These are phyloP conservation scores for Caranx melampygus DNA, from an alignment of 2,113 vertebrate species.

Conservation along the genomic window DNA sequence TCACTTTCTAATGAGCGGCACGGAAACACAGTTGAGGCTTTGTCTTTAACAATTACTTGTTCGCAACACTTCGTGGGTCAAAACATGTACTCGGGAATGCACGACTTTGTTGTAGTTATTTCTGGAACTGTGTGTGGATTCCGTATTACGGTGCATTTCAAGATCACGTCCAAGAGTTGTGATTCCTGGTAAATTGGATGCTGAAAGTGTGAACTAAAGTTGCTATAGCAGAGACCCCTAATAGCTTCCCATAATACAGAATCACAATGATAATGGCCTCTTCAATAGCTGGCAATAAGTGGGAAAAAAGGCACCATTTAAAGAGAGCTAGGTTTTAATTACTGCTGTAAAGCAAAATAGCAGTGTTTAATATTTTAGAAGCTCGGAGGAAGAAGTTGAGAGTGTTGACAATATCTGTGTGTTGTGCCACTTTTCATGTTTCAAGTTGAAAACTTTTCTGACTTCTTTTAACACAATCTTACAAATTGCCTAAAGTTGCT, in stretches of 20 bases:
- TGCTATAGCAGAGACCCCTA: constrained; percentile 51
- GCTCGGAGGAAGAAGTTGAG: constrained; percentile 17
- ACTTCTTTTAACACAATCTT: constrained; percentile 16
- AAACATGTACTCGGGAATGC: constrained; percentile 19
- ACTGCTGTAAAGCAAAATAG: constrained; percentile 40
- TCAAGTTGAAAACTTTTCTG: neutral
- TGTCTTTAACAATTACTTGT: constrained; percentile 27
- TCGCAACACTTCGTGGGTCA: constrained; percentile 24
- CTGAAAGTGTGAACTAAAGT: constrained; percentile 44
- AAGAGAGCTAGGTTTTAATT: constrained; percentile 65
- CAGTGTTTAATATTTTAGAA: constrained; percentile 36
- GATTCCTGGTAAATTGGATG: constrained; percentile 35
- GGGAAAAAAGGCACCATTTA: constrained; percentile 46
- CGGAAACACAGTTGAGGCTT: constrained; percentile 40
- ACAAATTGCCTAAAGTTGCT: neutral
- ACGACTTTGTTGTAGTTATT: constrained; percentile 24
- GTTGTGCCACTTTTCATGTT: constrained; percentile 13
- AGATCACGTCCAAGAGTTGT: constrained; percentile 8
- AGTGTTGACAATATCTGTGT: constrained; percentile 8
- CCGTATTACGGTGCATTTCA: neutral
- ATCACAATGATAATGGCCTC: constrained; percentile 70
- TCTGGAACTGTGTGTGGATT: neutral
- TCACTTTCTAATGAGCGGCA: constrained; percentile 62
- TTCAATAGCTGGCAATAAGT: constrained; percentile 53
- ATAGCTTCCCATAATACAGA: constrained; percentile 61